Conservation (phyloP, 2,797 vertebrate genomes). For the Acrossocheilus wenchowensis region DNA sequence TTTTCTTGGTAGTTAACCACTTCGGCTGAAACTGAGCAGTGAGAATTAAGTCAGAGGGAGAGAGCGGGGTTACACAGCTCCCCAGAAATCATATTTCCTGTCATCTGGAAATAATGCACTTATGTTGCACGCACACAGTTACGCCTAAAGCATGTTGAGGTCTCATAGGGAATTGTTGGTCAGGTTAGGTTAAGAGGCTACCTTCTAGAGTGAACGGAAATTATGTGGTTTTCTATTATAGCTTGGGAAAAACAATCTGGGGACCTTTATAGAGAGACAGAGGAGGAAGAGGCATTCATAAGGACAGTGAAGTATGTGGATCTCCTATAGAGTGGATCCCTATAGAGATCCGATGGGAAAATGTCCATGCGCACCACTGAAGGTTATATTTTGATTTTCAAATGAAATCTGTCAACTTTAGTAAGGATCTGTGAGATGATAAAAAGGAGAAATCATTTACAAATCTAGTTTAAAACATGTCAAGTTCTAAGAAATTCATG, state of each 20-base stretch:
- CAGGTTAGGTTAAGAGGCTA: constrained; percentile 37
- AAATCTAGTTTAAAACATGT: background rate
- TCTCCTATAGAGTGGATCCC: constrained; percentile 6
- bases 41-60: background rate
- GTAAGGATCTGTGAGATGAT: background rate
- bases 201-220: constrained; percentile 26
- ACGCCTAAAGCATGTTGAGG: constrained; percentile 38
- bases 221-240: constrained; percentile 30
- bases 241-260: background rate
- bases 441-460: background rate
- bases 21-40: background rate
- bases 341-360: background rate
- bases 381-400: background rate
- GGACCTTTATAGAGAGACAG: background rate
- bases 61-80: constrained; percentile 23
- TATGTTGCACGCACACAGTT: constrained; percentile 50
- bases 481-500: background rate
- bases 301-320: background rate
- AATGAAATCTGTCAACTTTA: background rate
- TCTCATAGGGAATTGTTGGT: constrained; percentile 36
- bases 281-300: background rate
- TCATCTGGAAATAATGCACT: constrained; percentile 63
- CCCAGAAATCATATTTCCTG: constrained; percentile 58
- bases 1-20: background rate
- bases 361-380: background rate